Conservation (phyloP, 2,888 invertebrate genomes). For the Agonopterix alstromeriana region DNA sequence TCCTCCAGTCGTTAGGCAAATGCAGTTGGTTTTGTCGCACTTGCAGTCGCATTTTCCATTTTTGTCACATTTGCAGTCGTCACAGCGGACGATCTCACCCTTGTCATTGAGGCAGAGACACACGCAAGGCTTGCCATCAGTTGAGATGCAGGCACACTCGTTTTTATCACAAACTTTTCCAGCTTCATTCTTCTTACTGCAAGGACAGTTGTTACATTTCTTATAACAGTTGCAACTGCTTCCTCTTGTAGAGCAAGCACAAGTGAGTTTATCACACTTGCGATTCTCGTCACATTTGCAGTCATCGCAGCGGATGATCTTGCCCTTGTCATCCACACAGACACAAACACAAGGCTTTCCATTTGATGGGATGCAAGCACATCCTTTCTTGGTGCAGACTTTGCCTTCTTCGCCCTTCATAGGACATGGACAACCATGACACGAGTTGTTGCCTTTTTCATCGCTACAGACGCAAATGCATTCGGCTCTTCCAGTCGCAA, state of each 20-base stretch:
- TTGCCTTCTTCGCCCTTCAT: no score
- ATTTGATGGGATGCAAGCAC: conserved; percentile 10
- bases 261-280: not conserved
- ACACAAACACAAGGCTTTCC: conserved; percentile 10
- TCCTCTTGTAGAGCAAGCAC: no score
- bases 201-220: conserved; percentile 4
- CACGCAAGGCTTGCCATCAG: conserved; percentile 20
- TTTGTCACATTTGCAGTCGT: conserved; percentile 9
- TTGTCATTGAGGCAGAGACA: conserved; percentile 20
- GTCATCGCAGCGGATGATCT: conserved; percentile 1
- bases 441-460: conserved; percentile 4
- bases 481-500: conserved; percentile 21
- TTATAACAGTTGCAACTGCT: conserved; percentile 14
- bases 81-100: conserved; percentile 19
- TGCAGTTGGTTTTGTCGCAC: conserved; percentile 2
- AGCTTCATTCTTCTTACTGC: conserved; percentile 1
- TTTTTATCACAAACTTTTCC: conserved; percentile 10
- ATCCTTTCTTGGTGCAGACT: conserved; percentile 15
- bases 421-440: no score
- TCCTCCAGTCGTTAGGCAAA: no score
- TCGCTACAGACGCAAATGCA: conserved; percentile 24
- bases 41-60: conserved; percentile 11
- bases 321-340: no score
- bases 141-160: conserved; percentile 18
- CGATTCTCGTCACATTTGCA: conserved; percentile 7